These are phyloP conservation scores for Musca vetustissima DNA, from an alignment of 1,140 invertebrate genomes.

Conservation along the genomic window DNA sequence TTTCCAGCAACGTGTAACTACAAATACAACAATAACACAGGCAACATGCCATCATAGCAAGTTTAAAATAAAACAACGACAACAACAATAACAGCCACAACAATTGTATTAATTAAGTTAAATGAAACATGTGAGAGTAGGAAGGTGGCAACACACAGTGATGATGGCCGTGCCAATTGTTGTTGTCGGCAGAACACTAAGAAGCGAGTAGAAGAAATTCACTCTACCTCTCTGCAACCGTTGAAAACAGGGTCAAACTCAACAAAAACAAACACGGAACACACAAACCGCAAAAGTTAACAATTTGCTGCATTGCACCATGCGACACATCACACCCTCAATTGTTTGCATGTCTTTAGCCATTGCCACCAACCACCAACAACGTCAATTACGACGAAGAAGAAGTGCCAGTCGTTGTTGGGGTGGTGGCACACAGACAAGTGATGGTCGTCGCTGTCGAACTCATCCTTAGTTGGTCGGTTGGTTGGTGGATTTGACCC, in stretches of 20 bases:
- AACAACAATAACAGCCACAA: slow-evolving; percentile 3
- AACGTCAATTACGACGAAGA: neutral
- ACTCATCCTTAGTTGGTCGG: no score
- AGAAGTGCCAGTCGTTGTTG: no score
- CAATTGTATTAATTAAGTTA: slow-evolving; percentile 22
- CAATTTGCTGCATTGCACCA: slow-evolving; percentile 24
- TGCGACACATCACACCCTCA: slow-evolving; percentile 15
- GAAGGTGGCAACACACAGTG: neutral
- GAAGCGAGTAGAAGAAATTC: neutral
- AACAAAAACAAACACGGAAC: neutral
- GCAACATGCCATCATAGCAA: neutral
- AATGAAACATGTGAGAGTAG: slow-evolving; percentile 9
- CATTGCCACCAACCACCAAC: neutral
- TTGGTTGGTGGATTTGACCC: no score
- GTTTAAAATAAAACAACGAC: neutral
- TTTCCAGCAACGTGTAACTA: neutral
- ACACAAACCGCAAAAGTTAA: slow-evolving; percentile 3
- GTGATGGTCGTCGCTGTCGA: no score
- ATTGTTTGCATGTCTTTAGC: slow-evolving; percentile 1
- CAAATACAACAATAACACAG: no score
- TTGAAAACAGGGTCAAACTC: neutral
- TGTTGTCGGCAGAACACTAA: neutral
- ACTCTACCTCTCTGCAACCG: neutral
- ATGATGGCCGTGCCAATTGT: no score
- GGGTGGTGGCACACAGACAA: no score